These are phyloP conservation scores for Cryptocephalus primarius DNA, from an alignment of 2,888 invertebrate genomes.

Conservation along the genomic window DNA sequence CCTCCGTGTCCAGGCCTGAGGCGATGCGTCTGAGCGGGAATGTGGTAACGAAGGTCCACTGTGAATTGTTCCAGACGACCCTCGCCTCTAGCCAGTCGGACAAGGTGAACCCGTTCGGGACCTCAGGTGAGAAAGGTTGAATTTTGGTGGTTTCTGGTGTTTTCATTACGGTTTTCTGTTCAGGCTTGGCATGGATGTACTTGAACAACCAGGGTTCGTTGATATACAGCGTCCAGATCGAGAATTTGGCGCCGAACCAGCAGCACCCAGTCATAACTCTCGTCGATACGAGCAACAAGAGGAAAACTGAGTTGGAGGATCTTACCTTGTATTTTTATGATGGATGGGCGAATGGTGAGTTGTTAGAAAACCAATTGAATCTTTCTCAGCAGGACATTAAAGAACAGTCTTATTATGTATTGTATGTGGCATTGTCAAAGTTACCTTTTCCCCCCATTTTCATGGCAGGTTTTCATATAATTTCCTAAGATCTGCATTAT, in stretches of 20 bases:
- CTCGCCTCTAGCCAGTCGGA: slow-evolving; percentile 41
- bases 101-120: slow-evolving; percentile 29
- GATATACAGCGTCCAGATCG: slow-evolving; percentile 64
- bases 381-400: too few relatives aligned
- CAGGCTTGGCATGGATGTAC: slow-evolving; percentile 66
- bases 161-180: too few relatives aligned
- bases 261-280: slow-evolving; percentile 52
- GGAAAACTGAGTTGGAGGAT: slow-evolving; percentile 64
- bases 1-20: slow-evolving; percentile 56
- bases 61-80: slow-evolving; percentile 70
- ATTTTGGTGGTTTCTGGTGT: too few relatives aligned
- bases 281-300: slow-evolving; percentile 52
- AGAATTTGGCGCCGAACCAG: slow-evolving; percentile 46
- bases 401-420: too few relatives aligned
- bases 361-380: not conserved
- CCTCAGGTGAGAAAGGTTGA: slow-evolving; percentile 27
- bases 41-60: slow-evolving; percentile 63
- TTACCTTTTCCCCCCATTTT: too few relatives aligned
- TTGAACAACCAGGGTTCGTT: slow-evolving; percentile 68
- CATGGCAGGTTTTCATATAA: too few relatives aligned
- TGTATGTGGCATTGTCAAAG: too few relatives aligned
- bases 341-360: slow-evolving; percentile 52
- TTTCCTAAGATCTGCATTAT: too few relatives aligned
- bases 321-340: slow-evolving; percentile 46
- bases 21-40: slow-evolving; percentile 54